These are phyloP conservation scores for Acromyrmex heyeri DNA, from an alignment of 1,140 invertebrate species.

Conservation along the genomic window DNA sequence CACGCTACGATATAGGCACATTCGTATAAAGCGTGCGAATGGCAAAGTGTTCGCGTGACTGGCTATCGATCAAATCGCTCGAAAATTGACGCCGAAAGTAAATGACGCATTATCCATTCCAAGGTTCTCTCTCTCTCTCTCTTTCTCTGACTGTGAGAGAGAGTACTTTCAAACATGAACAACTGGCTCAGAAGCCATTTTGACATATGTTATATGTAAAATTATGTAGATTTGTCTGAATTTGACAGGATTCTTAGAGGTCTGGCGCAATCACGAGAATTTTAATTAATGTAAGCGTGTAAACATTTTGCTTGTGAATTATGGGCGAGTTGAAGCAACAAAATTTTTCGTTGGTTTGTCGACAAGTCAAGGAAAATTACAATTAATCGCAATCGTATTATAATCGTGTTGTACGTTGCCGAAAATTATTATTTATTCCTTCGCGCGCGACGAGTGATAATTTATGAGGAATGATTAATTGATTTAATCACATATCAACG, in stretches of 20 bases:
- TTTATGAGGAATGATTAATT: conserved; percentile 53
- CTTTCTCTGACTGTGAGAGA: not conserved
- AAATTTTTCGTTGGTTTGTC: not conserved
- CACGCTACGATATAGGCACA: conserved; percentile 33
- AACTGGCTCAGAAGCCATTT: not conserved
- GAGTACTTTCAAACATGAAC: not conserved
- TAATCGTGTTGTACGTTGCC: not conserved
- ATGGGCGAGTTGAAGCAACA: conserved; percentile 1
- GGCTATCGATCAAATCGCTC: conserved; percentile 67
- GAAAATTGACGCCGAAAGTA: conserved; percentile 61
- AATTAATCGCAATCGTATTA: conserved; percentile 1
- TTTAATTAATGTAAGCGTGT: conserved; percentile 20
- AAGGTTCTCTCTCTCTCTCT: conserved; percentile 25
- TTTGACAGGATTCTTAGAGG: not conserved
- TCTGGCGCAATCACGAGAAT: not conserved
- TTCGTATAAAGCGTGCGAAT: conserved; percentile 45
- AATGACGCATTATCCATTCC: conserved; percentile 65
- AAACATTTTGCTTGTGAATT: conserved; percentile 16
- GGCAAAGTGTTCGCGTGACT: conserved; percentile 29
- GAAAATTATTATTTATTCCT: conserved; percentile 44
- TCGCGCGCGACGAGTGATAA: conserved; percentile 25
- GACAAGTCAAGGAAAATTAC: conserved; percentile 15
- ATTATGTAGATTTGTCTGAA: conserved; percentile 37
- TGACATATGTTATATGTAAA: conserved; percentile 41
- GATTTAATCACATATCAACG: conserved; percentile 39